A percentile compares a stretch with the other conserved stretches of the same genome.
These are phyloP conservation scores for Monochamus saltuarius DNA, from an alignment of 1,140 invertebrate genomes.

Conservation along the genomic window DNA sequence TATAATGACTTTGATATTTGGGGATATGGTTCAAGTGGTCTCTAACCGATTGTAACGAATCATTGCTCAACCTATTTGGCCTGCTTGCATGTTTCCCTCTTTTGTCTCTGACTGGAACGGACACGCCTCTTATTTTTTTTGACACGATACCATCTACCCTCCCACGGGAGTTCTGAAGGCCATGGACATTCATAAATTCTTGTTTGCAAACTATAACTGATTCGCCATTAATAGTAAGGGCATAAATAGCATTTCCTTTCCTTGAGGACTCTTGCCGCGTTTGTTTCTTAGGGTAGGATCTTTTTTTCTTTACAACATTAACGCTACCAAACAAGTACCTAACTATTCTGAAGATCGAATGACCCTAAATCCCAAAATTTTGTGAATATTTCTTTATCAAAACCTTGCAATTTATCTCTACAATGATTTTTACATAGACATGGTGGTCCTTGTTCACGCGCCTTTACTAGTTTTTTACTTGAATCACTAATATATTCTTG, in stretches of 20 bases:
- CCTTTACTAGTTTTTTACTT: slow-evolving; percentile 12
- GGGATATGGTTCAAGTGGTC: too few species aligned
- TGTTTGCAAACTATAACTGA: slow-evolving; percentile 11
- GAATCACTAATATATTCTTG: slow-evolving; percentile 1
- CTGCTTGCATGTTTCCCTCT: background rate
- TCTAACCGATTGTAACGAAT: too few species aligned
- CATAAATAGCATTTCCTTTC: slow-evolving; percentile 12
- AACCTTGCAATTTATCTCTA: slow-evolving; percentile 12
- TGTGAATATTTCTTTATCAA: slow-evolving; percentile 15
- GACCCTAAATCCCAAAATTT: slow-evolving; percentile 23
- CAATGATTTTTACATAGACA: slow-evolving; percentile 20
- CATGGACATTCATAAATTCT: slow-evolving; percentile 20
- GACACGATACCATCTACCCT: background rate
- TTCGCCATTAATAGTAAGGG: slow-evolving; percentile 11
- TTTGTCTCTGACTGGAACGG: background rate
- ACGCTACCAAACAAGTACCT: slow-evolving; percentile 23
- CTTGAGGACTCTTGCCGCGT: slow-evolving; percentile 12
- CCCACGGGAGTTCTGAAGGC: slow-evolving; percentile 18
- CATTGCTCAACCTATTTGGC: too few species aligned
- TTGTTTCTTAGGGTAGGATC: slow-evolving; percentile 18
- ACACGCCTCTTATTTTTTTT: background rate
- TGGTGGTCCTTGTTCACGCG: too few species aligned
- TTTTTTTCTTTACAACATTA: slow-evolving; percentile 14
- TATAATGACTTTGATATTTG: too few species aligned
- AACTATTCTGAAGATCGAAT: slow-evolving; percentile 22